These are phyloP conservation scores for Xerus inauris DNA, from an alignment of 2,113 vertebrate genomes.

Conservation along the genomic window DNA sequence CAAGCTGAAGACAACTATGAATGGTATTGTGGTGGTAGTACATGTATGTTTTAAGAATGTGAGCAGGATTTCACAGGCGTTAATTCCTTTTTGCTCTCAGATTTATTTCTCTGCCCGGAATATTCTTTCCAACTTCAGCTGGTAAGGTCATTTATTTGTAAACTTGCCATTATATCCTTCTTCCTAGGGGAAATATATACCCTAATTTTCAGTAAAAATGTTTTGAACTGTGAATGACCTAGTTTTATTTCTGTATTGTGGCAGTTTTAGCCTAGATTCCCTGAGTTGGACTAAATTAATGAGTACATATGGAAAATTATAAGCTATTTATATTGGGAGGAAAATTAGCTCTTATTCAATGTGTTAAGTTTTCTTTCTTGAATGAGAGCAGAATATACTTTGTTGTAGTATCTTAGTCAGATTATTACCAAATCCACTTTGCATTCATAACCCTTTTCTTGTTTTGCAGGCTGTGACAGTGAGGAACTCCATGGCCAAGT, in stretches of 20 bases:
- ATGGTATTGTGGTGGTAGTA: background rate
- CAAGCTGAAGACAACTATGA: background rate
- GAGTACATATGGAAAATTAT: background rate
- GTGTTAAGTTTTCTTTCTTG: conserved; percentile 31
- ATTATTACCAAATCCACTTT: conserved; percentile 18
- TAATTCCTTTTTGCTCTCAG: background rate
- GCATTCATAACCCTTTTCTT: background rate
- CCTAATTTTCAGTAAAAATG: conserved; percentile 32
- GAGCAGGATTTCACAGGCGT: background rate
- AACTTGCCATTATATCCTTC: conserved; percentile 31
- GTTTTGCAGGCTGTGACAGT: conserved; percentile 93
- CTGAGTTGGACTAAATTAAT: conserved; percentile 51
- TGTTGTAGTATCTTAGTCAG: background rate
- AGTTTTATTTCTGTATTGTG: conserved; percentile 44
- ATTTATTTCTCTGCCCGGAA: conserved; percentile 35
- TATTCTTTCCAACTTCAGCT: background rate
- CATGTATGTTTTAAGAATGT: background rate
- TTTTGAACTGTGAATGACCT: conserved; percentile 1
- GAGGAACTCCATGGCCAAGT: conserved; percentile 98
- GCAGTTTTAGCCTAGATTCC: background rate
- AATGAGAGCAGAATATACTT: background rate
- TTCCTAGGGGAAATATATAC: background rate
- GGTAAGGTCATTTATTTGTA: conserved; percentile 58
- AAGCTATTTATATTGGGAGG: conserved; percentile 31
- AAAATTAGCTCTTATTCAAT: conserved; percentile 47